These are phyloP conservation scores for Pomacea maculata DNA, from an alignment of 1,140 invertebrate species.

Conservation along the genomic window DNA sequence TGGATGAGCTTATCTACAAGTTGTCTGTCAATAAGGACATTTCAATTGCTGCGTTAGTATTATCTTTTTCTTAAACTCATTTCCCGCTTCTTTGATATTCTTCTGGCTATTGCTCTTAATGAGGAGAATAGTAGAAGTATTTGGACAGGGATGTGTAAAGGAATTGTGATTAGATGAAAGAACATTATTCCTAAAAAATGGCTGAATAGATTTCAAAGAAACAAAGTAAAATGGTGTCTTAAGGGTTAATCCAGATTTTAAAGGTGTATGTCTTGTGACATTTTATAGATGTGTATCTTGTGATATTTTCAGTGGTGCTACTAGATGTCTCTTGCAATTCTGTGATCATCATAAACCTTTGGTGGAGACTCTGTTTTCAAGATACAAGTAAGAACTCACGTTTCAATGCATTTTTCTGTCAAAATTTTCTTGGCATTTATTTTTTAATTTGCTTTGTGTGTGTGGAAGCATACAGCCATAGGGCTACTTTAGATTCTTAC, in stretches of 20 bases:
- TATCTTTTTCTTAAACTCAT: neutral
- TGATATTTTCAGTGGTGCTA: conserved; percentile 40
- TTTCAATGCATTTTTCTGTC: neutral
- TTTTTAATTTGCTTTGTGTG: neutral
- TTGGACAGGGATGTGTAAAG: neutral
- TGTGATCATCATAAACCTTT: conserved; percentile 52
- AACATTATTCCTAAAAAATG: neutral
- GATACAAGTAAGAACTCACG: conserved; percentile 49
- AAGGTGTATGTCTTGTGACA: too few species aligned
- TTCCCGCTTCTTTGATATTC: neutral
- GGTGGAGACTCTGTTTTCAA: conserved; percentile 46
- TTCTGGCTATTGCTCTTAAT: neutral
- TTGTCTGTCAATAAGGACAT: conserved; percentile 52
- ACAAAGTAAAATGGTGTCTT: neutral
- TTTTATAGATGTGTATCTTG: neutral
- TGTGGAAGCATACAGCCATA: neutral
- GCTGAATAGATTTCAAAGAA: neutral
- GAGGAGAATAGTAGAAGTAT: neutral
- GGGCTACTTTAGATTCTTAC: neutral
- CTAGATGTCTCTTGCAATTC: conserved; percentile 52
- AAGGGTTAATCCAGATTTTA: neutral
- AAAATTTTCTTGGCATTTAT: neutral
- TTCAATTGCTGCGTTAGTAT: conserved; percentile 55
- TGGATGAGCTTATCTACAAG: conserved; percentile 65
- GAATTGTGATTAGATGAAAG: too few species aligned